phyloP scores from a whole-genome alignment of 2,797 vertebrate species.

The Micrastur ruficollis region DNA sequence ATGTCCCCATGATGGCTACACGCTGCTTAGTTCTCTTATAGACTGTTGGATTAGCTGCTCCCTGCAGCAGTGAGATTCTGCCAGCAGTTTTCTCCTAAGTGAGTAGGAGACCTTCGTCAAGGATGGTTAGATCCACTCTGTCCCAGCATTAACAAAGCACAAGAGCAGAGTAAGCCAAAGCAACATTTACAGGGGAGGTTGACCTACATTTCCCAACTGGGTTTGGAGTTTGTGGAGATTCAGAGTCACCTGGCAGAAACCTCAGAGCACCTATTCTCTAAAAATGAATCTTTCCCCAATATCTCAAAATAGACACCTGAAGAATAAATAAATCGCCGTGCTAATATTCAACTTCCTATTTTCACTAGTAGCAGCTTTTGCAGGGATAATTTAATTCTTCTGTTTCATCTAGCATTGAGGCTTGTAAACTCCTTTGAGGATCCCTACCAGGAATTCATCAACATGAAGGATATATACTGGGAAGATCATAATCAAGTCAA shows the following conservation, averaged over 20 bases:
- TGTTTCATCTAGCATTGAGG: constrained; percentile 40
- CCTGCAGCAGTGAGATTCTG: not conserved
- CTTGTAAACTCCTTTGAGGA: constrained; percentile 47
- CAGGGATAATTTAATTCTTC: constrained; percentile 47
- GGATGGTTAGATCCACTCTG: not conserved
- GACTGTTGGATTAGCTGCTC: not conserved
- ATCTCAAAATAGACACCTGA: not conserved
- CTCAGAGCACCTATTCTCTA: not conserved
- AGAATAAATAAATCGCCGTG: not conserved
- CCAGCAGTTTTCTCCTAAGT: not conserved
- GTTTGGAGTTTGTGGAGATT: not conserved
- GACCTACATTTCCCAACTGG: not conserved
- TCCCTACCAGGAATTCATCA: constrained; percentile 62
- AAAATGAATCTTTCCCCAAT: not conserved
- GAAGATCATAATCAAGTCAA: constrained; percentile 72
- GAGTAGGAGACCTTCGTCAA: not conserved
- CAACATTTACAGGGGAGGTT: rapidly evolving
- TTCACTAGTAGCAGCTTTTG: constrained; percentile 23
- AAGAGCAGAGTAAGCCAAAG: not conserved
- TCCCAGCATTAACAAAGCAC: not conserved
- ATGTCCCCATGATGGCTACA: not conserved
- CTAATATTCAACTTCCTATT: constrained; percentile 13
- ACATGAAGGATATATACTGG: constrained; percentile 47
- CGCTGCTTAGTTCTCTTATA: rapidly evolving
- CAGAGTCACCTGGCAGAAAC: not conserved